Conservation (phyloP, 2,797 vertebrate species). For the Clarias platycephalus region DNA sequence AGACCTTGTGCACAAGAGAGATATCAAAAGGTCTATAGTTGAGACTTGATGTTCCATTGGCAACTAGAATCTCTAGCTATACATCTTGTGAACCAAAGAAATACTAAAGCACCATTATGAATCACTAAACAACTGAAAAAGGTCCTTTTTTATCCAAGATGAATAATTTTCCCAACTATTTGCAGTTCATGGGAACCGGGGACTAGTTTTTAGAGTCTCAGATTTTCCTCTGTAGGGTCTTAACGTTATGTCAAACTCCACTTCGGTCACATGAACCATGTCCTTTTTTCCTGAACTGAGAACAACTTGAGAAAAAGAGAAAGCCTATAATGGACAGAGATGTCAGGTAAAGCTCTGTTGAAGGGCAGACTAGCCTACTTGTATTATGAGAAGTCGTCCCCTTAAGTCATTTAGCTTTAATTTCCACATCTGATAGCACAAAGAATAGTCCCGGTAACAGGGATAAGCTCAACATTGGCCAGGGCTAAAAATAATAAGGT, state of each 20-base stretch:
- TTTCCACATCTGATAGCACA: constrained; percentile 83
- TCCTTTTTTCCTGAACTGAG: constrained; percentile 58
- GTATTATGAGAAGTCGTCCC: constrained; percentile 76
- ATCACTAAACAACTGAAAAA: background rate
- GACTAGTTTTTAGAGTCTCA: background rate
- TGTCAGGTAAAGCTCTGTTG: constrained; percentile 76
- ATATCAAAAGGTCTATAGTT: background rate
- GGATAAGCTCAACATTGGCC: constrained; percentile 80
- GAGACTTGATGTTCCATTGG: background rate
- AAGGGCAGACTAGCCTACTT: constrained; percentile 83
- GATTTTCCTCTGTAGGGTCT: background rate
- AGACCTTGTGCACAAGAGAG: background rate
- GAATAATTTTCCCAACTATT: background rate
- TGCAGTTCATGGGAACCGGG: background rate
- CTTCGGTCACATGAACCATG: background rate
- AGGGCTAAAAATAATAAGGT: constrained; percentile 84
- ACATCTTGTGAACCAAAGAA: background rate
- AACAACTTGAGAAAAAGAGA: constrained; percentile 63
- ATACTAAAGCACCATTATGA: background rate
- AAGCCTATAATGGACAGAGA: constrained; percentile 61
- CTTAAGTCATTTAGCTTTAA: constrained; percentile 85
- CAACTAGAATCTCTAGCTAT: background rate
- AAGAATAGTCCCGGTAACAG: constrained; percentile 77
- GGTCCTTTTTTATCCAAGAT: background rate
- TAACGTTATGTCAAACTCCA: background rate